Percentiles rank a stretch among this genome's conserved stretches.
Evolutionary conservation across 2,888 invertebrate species (phyloP).

Genomic region (Pollenia amentaria): DNA sequence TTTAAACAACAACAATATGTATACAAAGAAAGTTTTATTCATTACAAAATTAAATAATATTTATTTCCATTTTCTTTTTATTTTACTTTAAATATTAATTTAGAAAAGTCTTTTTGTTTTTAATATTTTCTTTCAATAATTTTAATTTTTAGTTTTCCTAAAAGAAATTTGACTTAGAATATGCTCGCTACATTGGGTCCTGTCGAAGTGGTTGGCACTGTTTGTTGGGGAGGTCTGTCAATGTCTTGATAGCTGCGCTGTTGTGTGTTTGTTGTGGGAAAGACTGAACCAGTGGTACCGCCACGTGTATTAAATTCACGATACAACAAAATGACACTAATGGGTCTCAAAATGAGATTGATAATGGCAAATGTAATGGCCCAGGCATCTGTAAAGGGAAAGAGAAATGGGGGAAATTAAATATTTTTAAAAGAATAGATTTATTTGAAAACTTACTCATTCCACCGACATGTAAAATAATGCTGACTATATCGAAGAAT

Average conservation of each 20-base stretch:
- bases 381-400: conserved; percentile 82
- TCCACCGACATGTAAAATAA: conserved; percentile 80
- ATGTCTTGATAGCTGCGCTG: conserved; percentile 84
- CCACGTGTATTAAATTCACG: conserved; percentile 83
- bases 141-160: conserved; percentile 32
- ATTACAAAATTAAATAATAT: too few species aligned
- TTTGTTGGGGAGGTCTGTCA: conserved; percentile 82
- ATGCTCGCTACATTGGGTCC: conserved; percentile 84
- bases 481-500: conserved; percentile 83
- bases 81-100: not conserved
- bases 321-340: conserved; percentile 82
- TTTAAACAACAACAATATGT: too few species aligned
- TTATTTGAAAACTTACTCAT: conserved; percentile 82
- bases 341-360: conserved; percentile 82
- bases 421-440: not conserved
- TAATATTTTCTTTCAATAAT: not conserved
- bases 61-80: too few species aligned
- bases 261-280: conserved; percentile 81
- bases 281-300: conserved; percentile 81
- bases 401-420: not conserved
- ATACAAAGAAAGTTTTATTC: too few species aligned
- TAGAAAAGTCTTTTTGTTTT: not conserved
- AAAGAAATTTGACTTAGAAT: conserved; percentile 78
- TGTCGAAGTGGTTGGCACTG: conserved; percentile 82
- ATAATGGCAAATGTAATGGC: conserved; percentile 83